Evolutionary conservation across 2,113 vertebrate species (phyloP).

Genomic region (Channa argus): DNA sequence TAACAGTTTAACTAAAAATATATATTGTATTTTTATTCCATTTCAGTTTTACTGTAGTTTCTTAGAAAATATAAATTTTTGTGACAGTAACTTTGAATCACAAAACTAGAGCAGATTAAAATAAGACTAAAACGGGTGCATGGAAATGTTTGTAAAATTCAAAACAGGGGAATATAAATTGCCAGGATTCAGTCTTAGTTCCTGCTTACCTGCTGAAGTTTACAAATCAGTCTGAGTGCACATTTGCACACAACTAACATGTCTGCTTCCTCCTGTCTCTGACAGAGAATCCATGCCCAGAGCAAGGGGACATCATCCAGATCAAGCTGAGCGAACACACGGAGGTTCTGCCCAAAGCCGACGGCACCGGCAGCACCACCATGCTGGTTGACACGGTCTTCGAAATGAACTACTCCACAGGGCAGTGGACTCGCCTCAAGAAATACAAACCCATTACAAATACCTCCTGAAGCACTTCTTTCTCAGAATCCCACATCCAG

Average conservation of each 20-base stretch:
- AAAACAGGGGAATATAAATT: no score
- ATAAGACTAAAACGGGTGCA: no score
- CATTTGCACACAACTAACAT: background rate
- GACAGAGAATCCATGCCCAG: slow-evolving; percentile 98
- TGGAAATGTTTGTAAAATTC: no score
- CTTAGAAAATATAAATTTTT: no score
- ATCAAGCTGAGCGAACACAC: slow-evolving; percentile 99
- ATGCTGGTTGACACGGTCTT: slow-evolving; percentile 99
- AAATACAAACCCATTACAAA: slow-evolving; percentile 99
- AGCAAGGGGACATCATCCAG: slow-evolving; percentile 99
- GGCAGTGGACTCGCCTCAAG: slow-evolving; percentile 99
- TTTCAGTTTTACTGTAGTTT: no score
- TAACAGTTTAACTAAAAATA: no score
- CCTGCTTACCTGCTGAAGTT: no score
- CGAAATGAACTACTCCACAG: slow-evolving; percentile 99
- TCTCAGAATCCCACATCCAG: background rate
- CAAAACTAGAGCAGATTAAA: no score
- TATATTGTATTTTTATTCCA: no score
- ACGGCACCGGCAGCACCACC: slow-evolving; percentile 98
- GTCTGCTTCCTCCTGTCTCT: slow-evolving; percentile 1
- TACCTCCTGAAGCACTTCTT: slow-evolving; percentile 84
- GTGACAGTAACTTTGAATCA: no score
- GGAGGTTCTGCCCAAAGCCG: slow-evolving; percentile 93
- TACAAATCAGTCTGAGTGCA: no score
- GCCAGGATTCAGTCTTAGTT: no score